Evolutionary conservation across 2,113 vertebrate species (phyloP).

Genomic region (Seriola aureovittata): DNA sequence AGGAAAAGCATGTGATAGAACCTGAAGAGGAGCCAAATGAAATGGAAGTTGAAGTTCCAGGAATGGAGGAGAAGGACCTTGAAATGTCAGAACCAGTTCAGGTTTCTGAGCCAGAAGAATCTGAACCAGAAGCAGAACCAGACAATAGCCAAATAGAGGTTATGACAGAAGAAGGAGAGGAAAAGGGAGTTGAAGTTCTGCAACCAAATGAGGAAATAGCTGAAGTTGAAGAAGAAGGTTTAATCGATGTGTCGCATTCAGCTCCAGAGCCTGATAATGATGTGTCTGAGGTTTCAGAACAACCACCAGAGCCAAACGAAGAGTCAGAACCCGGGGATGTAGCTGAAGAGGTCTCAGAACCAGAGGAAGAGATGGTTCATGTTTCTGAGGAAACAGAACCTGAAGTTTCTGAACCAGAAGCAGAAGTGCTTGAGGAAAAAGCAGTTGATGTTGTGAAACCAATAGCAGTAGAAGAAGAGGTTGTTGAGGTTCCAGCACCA

Average conservation of each 20-base stretch:
- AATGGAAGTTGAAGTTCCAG: too few species aligned
- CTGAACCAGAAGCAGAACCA: background rate
- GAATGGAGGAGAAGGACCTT: too few species aligned
- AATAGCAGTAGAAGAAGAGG: slow-evolving; percentile 6
- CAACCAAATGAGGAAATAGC: slow-evolving; percentile 4
- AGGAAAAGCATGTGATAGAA: background rate
- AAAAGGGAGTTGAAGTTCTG: background rate
- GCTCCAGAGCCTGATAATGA: background rate
- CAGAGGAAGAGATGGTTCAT: background rate
- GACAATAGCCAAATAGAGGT: background rate
- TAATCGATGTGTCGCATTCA: background rate
- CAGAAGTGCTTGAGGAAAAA: slow-evolving; percentile 4
- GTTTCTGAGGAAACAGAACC: background rate
- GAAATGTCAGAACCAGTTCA: background rate
- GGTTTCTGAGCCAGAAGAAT: slow-evolving; percentile 1
- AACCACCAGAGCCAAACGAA: background rate
- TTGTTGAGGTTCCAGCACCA: background rate
- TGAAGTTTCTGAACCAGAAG: background rate
- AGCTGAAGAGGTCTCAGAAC: slow-evolving; percentile 14
- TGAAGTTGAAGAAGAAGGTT: slow-evolving; percentile 1
- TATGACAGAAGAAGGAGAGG: background rate
- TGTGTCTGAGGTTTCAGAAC: background rate
- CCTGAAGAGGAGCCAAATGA: background rate
- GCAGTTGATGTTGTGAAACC: background rate
- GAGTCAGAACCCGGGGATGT: background rate